Conservation (phyloP, 2,797 vertebrate species). For the Acanthurus leucopareius region DNA sequence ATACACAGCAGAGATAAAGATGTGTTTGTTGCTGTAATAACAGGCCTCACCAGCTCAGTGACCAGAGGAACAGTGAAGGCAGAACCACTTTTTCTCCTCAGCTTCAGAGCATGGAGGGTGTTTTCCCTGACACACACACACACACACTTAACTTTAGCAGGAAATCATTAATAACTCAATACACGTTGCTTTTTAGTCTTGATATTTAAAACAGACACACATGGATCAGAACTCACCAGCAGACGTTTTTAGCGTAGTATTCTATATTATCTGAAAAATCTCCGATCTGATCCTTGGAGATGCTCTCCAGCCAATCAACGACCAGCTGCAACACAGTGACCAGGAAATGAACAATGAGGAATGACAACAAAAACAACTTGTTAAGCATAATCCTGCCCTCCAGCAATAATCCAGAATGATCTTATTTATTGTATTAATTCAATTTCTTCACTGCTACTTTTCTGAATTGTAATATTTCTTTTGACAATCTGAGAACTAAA, state of each 20-base stretch:
- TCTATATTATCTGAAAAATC: conserved; percentile 98
- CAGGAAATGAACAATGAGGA: not conserved
- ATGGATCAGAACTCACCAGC: conserved; percentile 88
- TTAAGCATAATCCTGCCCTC: not conserved
- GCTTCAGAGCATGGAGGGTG: conserved; percentile 92
- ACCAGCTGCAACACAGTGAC: conserved; percentile 87
- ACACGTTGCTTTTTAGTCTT: not conserved
- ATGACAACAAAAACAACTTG: not conserved
- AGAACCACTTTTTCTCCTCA: conserved; percentile 84
- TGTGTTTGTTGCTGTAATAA: not conserved
- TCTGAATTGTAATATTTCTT: not conserved
- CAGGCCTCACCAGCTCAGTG: conserved; percentile 90
- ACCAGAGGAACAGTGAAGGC: conserved; percentile 91
- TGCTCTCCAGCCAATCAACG: conserved; percentile 98
- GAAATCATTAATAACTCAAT: not conserved
- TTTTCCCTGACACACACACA: conserved; percentile 90
- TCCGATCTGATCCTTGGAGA: conserved; percentile 95
- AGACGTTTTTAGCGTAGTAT: conserved; percentile 97
- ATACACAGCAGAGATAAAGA: not conserved
- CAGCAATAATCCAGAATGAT: not conserved
- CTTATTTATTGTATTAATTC: not conserved
- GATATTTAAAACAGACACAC: not conserved
- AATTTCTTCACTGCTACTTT: not conserved
- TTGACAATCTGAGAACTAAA: too few species aligned
- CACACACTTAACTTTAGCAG: not conserved